Evolutionary conservation across 2,113 vertebrate species (phyloP), one percentile per base, ranked within the genome.

Genomic region (Callopanchax toddi): DNA sequence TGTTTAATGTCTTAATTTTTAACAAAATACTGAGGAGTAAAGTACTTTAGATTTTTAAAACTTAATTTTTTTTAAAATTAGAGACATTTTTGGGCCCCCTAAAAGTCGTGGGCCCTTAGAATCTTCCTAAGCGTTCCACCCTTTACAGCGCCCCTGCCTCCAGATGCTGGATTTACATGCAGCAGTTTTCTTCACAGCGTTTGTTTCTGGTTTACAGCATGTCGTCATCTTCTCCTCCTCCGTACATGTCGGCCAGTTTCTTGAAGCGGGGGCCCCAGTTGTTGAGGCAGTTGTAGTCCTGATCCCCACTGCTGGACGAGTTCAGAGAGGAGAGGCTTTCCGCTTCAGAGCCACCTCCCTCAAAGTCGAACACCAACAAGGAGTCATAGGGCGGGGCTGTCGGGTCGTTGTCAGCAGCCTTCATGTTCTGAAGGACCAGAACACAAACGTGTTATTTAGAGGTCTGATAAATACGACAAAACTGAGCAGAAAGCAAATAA

Each of bases 301-400:
- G 95, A 88, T 99, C 95, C 0, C 44, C 83, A 0, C 94, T 95
- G 74, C 85, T 85, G 0, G 93, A 94, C 0, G 96, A 98, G 86
- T 98, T 95, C 71, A 99, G 86, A 2, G 96, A 94, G 70, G 96
- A 97, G 69, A 98, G 91, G 11, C 92, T 94, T 6, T 94, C 93
- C 0, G 94, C 95, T 22, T 98, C 95, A 0, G 96, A 99, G 32
- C 96, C 97, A 0, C 91, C 95, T 13, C 97, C 97, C 82, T 99
- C 96, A 0, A 97, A 96, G 80, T 99, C 97, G 0, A 99, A 98
- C 79, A 98, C 97, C 67, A 99, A 89, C 73, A 96, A 92, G 2
- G 96, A 98, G 88, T 99, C 97, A 0, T 98, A 98, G 0, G 97
- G 96, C 0, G 97, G 97, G 0, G 97, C 97, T 0, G 95, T 97